Evolutionary conservation across 2,888 invertebrate genomes (phyloP), one percentile per base, ranked within the genome.

Genomic region (Theristus sp.): DNA sequence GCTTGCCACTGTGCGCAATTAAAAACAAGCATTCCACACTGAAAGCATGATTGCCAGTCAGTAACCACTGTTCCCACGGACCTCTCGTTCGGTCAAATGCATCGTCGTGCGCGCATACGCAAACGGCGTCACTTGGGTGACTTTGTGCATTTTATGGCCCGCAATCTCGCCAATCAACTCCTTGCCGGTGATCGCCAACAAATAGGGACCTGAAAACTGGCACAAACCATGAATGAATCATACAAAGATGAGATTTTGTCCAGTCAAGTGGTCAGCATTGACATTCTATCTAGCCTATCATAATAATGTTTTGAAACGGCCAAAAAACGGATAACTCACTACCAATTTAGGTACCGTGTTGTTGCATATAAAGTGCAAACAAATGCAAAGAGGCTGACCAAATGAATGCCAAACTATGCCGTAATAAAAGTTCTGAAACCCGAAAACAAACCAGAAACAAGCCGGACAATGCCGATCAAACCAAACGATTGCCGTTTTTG

Each of bases 171-270:
- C 93, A 47, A 90, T 79, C 78, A 84, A 81, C 77, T 84, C 81
- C 63, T 87, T 83, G 70, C 85, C 84, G 28, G 90, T 90, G 63
- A 89, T 87, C 20, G 93, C 84, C 62, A 94, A 81, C 62, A 94
- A 79, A 74, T 93, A 90, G 58, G 84, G 81, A 58, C 91, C 90
- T 74, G 61, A 2, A 53, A 26, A 27, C 59, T 6, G 52, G 52
- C n/a, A n/a, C n/a, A n/a, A n/a, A n/a, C n/a, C n/a, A n/a, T n/a
- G n/a, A n/a, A n/a, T n/a, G n/a, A 38, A 38, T 38, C 10, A 38
- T 38, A 38, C 10, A 38, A 38, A 38, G 10, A 38, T 38, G 20
- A n/a, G n/a, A n/a, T n/a, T n/a, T n/a, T n/a, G n/a, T n/a, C n/a
- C n/a, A n/a, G n/a, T n/a, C n/a, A n/a, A n/a, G n/a, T n/a, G n/a